A percentile compares a stretch with the other conserved stretches of the same genome.
These are phyloP conservation scores for Mionectes olivaceus DNA, from an alignment of 2,797 vertebrate species.

Conservation along the genomic window DNA sequence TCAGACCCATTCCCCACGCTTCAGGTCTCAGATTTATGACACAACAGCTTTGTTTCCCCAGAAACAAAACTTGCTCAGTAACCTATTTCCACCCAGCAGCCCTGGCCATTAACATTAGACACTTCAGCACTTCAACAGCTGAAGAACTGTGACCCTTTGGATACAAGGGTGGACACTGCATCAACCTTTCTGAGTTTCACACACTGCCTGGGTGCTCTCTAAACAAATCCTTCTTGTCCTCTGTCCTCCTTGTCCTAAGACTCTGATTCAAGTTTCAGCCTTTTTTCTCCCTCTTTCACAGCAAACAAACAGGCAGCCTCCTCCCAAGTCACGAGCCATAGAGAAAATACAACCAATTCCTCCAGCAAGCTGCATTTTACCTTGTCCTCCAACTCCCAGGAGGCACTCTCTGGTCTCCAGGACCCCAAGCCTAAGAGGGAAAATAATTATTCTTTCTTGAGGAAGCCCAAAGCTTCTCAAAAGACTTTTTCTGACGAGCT, in stretches of 20 bases:
- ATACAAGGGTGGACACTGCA: not conserved
- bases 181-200: not conserved
- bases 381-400: not conserved
- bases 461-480: not conserved
- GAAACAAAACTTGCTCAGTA: conserved; percentile 5
- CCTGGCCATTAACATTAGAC: not conserved
- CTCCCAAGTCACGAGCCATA: not conserved
- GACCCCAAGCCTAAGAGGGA: not conserved
- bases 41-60: not conserved
- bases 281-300: not conserved
- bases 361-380: not conserved
- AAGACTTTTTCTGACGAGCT: not conserved
- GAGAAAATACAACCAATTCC: not conserved
- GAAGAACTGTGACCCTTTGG: not conserved
- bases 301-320: not conserved
- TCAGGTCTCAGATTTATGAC: not conserved
- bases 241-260: not conserved
- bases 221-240: not conserved
- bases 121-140: not conserved
- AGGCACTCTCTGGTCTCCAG: not conserved
- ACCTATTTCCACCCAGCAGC: not conserved
- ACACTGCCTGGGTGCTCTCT: not conserved
- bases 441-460: not conserved
- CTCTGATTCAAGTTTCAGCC: not conserved
- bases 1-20: not conserved